Base-by-base conservation (phyloP, 92 coral and sea anemone genomes). In the Paramuricea clavata region DNA sequence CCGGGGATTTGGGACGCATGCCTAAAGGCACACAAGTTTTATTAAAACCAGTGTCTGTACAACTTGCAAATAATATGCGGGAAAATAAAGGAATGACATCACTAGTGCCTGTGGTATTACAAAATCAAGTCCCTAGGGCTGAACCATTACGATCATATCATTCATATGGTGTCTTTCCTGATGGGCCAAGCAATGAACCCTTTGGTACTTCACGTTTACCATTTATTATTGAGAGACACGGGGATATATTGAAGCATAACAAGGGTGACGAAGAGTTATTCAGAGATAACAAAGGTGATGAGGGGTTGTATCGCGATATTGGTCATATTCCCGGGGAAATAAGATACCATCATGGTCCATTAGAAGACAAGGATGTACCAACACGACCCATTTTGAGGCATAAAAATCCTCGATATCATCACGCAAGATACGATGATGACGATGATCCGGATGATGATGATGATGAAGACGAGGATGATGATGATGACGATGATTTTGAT, bases 301-400 rank as follows among this genome's bases (percentile, higher is more conserved):
- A 54, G 0, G 62, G 83, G 23, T 17, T 79, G 73, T 79, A 79
- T 41, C 73, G 84, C 17, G 73, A 79, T 36, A 60, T 79, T 26
- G 84, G 84, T n/a, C 84, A 79, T 28, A 79, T 79, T 52, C 84
- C 84, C 21, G 84, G 73, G 12, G 72, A 79, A n/a, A 30, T 42
- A 12, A 59, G 21, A 19, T 17, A 0, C 44, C 52, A 22, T 19
- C 56, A 79, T 13, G 19, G 34, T 21, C 43, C 84, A 26, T 41
- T 69, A 5, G 56, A 79, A 15, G 73, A 25, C 31, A n/a, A 44
- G 26, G 39, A 34, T 0, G 34, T 0, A 49, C 23, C 23, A 6
- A 67, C 56, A 7, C 21, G 60, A 15, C 32, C 84, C 27, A 60
- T 2, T 39, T 47, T 79, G 72, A 79, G 84, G 23, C 84, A 79